Base-by-base conservation (phyloP, 2,797 vertebrate genomes). In the Bradypodion ventrale region DNA sequence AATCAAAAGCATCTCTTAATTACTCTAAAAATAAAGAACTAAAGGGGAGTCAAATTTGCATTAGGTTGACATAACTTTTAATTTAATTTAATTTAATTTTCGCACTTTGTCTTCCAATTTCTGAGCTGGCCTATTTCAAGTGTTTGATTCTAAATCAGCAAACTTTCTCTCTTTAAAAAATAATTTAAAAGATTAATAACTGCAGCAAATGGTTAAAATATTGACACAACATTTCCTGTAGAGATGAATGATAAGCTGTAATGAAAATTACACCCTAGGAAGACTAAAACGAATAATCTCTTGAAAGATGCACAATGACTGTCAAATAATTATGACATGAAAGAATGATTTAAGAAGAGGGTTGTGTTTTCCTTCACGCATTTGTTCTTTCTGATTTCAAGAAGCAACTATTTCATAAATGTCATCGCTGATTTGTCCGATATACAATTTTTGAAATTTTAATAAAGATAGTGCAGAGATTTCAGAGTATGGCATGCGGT, bases 371-470 rank as follows among this genome's bases (percentile, higher is more conserved):
- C 84, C 74, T 35, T 74, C 83, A 83, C 88, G 80, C 86, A 92
- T 89, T 76, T 68, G 75, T 56, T n/a, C 74, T 89, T 88, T 86
- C 89, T 91, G 90, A 92, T 91, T 95, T 94, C 92, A 89, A 89
- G 85, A 85, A 89, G 66, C 82, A 8, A 84, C 79, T 84, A 83
- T 93, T 94, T 91, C 88, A 94, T 92, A 93, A 90, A 94, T 95
- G 86, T 89, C 37, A 0, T 92, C 89, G 94, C 95, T 96, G 94
- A 90, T 95, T 95, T 95, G 81, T 93, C 95, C 95, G 94, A 96
- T 96, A 95, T 94, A 96, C 86, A 95, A 96, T 95, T 95, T 95
- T 93, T 95, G 91, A 92, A 95, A 94, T 93, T 95, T 96, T 95
- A 95, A 94, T 95, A 95, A 95, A 93, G 87, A 93, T 93, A 96